Percentiles rank a stretch among this genome's conserved stretches.
phyloP scores from a whole-genome alignment of 1,140 invertebrate genomes.

The Sycobia sp. region DNA sequence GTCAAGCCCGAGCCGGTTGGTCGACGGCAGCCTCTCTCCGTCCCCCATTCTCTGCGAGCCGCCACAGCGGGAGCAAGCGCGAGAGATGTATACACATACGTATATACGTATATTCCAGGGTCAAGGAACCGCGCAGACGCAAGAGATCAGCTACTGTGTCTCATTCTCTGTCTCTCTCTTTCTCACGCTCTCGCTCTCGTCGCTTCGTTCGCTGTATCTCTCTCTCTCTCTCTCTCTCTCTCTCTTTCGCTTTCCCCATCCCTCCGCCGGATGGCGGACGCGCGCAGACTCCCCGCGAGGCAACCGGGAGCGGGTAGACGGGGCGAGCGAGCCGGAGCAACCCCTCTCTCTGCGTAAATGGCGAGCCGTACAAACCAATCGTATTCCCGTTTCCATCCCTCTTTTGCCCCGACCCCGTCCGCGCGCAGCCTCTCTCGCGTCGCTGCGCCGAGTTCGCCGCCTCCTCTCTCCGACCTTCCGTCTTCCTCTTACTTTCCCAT shows the following conservation, averaged over 20 bases:
- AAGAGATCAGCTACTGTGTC: too few relatives aligned
- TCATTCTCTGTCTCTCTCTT: too few relatives aligned
- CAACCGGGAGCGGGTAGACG: slow-evolving; percentile 28
- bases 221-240: too few relatives aligned
- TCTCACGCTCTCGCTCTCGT: too few relatives aligned
- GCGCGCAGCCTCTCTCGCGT: slow-evolving; percentile 42
- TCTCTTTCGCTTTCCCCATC: too few relatives aligned
- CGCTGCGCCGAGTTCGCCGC: too few relatives aligned
- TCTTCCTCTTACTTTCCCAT: slow-evolving; percentile 23
- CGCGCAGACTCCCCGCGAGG: slow-evolving; percentile 52
- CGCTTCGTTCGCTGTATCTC: too few relatives aligned
- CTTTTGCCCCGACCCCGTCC: slow-evolving; percentile 46
- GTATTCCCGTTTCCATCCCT: slow-evolving; percentile 63
- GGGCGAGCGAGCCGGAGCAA: slow-evolving; percentile 33
- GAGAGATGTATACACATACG: too few relatives aligned
- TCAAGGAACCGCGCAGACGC: slow-evolving; percentile 59
- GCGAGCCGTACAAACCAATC: slow-evolving; percentile 63
- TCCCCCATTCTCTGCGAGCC: too few relatives aligned
- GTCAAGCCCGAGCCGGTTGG: slow-evolving; percentile 57
- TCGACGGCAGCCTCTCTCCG: slow-evolving; percentile 40
- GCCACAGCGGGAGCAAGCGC: slow-evolving; percentile 37
- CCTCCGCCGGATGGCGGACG: too few relatives aligned
- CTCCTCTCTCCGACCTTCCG: slow-evolving; percentile 30
- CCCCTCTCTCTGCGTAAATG: slow-evolving; percentile 55
- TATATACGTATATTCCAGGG: too few relatives aligned